Conservation (phyloP, 2,113 vertebrate genomes). For the Anoplopoma fimbria region DNA sequence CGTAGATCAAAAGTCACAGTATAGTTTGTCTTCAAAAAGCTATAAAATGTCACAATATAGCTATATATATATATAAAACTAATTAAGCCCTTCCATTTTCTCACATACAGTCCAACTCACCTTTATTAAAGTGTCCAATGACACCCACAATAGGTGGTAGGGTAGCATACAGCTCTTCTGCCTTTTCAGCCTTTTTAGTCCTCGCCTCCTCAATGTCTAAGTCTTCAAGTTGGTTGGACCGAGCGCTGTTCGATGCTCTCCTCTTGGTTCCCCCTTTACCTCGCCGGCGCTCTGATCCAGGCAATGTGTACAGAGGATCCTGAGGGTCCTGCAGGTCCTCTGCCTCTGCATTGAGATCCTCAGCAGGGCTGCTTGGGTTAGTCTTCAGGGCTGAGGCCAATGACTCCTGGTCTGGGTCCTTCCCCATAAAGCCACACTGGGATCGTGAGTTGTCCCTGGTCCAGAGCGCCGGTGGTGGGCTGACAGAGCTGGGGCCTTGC, state of each 20-base stretch:
- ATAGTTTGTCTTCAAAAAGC: neutral
- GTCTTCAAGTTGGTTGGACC: conserved; percentile 69
- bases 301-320: conserved; percentile 75
- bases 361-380: conserved; percentile 55
- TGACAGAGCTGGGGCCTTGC: conserved; percentile 68
- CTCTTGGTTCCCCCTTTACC: conserved; percentile 73
- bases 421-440: conserved; percentile 73
- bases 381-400: conserved; percentile 61
- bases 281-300: conserved; percentile 74
- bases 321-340: conserved; percentile 75
- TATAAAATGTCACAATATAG: neutral
- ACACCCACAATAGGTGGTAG: conserved; percentile 85
- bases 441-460: conserved; percentile 76
- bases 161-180: conserved; percentile 86
- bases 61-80: too few relatives aligned
- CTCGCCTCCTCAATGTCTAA: conserved; percentile 80
- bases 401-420: conserved; percentile 70
- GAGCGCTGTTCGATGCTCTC: conserved; percentile 64
- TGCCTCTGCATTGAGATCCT: conserved; percentile 66
- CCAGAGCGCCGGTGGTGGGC: conserved; percentile 81
- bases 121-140: conserved; percentile 87
- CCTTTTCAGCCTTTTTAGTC: conserved; percentile 82
- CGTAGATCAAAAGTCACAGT: neutral
- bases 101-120: conserved; percentile 70
- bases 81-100: neutral